Percentiles rank a stretch among this genome's conserved stretches.
These are phyloP conservation scores for Lethenteron camtschaticum DNA, from an alignment of 2,113 vertebrate genomes.

Conservation along the genomic window DNA sequence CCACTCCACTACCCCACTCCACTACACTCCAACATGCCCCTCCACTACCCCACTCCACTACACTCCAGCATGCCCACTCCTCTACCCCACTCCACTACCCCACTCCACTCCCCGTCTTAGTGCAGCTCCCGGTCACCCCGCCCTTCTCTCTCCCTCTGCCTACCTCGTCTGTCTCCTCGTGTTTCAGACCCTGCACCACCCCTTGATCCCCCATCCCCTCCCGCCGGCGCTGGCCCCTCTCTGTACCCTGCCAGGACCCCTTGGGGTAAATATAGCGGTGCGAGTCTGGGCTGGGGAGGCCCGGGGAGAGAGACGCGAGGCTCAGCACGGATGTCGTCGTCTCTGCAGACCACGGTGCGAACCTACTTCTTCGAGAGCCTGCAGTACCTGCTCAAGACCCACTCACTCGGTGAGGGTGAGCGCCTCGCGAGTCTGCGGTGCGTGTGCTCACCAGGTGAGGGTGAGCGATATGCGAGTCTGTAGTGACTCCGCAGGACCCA, in stretches of 20 bases:
- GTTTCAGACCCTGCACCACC: background rate
- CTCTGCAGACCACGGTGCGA: conserved; percentile 49
- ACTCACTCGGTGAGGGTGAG: conserved; percentile 46
- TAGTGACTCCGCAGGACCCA: too few species aligned
- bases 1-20: background rate
- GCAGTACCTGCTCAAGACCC: conserved; percentile 62
- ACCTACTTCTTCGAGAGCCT: conserved; percentile 87
- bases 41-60: background rate
- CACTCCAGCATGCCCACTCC: background rate
- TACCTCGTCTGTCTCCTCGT: background rate
- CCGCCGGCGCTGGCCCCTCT: background rate
- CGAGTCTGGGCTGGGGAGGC: background rate
- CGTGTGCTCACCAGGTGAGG: too few species aligned
- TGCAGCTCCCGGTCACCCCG: background rate
- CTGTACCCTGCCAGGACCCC: background rate
- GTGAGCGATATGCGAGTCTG: too few species aligned
- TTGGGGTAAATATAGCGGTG: background rate
- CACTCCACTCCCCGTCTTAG: background rate
- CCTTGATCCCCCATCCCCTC: background rate
- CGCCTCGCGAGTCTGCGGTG: too few species aligned
- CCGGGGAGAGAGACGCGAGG: conserved; percentile 33
- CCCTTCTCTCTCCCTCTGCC: background rate
- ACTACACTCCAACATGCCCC: background rate
- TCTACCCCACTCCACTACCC: background rate
- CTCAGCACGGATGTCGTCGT: conserved; percentile 76